A percentile compares a stretch with the other conserved stretches of the same genome.
phyloP scores from a whole-genome alignment of 2,888 invertebrate species.

The Tenthredo amoena region DNA sequence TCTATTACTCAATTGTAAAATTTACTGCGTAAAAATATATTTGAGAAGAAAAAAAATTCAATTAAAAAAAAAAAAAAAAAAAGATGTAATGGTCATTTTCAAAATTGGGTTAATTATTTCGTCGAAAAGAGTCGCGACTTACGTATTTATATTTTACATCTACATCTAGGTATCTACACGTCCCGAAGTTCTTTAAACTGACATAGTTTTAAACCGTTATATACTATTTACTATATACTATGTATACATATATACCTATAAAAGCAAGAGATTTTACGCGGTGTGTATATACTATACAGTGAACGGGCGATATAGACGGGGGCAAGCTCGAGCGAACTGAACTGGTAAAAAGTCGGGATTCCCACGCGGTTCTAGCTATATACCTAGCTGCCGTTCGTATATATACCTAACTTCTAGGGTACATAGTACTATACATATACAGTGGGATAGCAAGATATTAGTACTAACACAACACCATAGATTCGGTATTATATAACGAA shows the following conservation, averaged over 20 bases:
- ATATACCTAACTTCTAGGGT: neutral
- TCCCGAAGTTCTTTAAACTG: neutral
- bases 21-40: no score
- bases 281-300: neutral
- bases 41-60: no score
- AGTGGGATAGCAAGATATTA: no score
- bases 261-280: neutral
- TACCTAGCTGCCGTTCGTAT: neutral
- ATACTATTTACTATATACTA: neutral
- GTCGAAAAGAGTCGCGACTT: no score
- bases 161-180: neutral
- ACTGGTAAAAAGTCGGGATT: conserved; percentile 44
- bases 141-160: no score
- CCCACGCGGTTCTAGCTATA: conserved; percentile 33
- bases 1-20: no score
- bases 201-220: neutral
- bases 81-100: no score
- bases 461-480: no score
- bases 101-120: no score
- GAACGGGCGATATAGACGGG: neutral
- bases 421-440: no score
- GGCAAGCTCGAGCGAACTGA: neutral
- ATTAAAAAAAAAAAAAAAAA: no score
- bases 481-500: no score
- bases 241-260: neutral